phyloP scores from a whole-genome alignment of 2,113 vertebrate species.

The Cephalopterus ornatus region DNA sequence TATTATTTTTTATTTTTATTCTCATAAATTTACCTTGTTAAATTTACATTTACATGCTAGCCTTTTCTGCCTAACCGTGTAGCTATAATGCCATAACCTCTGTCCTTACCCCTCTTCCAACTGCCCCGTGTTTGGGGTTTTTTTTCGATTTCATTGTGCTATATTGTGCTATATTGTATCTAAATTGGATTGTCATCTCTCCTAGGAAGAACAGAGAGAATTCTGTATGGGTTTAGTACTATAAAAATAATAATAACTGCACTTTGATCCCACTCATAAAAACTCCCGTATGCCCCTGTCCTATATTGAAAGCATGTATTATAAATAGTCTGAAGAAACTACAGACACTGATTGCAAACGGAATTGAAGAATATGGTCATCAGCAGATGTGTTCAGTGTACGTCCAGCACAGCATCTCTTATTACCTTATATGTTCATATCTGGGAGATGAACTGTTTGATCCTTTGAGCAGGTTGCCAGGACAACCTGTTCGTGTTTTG shows the following conservation, averaged over 20 bases:
- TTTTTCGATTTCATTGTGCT: not conserved
- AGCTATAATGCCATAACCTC: not conserved
- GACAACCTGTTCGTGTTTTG: not conserved
- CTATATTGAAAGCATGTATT: not conserved
- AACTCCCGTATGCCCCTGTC: not conserved
- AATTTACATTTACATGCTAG: not conserved
- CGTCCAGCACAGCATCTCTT: not conserved
- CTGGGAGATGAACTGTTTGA: not conserved
- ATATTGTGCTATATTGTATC: not conserved
- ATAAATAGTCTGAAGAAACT: not conserved
- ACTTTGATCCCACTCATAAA: not conserved
- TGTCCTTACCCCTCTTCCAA: not conserved
- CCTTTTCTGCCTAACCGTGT: not conserved
- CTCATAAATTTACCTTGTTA: not conserved
- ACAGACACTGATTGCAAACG: not conserved
- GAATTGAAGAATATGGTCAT: not conserved
- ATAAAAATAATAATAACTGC: not conserved
- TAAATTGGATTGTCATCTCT: not conserved
- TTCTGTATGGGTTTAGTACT: not conserved
- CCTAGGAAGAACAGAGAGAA: not conserved
- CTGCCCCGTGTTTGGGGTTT: not conserved
- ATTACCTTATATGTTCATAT: fast-evolving
- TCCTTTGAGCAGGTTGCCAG: not conserved
- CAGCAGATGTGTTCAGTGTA: not conserved
- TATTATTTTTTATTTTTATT: not conserved